Percentiles rank a stretch among this genome's conserved stretches.
Evolutionary conservation across 2,888 invertebrate genomes (phyloP).

Genomic region (Nephrocerus scutellatus): DNA sequence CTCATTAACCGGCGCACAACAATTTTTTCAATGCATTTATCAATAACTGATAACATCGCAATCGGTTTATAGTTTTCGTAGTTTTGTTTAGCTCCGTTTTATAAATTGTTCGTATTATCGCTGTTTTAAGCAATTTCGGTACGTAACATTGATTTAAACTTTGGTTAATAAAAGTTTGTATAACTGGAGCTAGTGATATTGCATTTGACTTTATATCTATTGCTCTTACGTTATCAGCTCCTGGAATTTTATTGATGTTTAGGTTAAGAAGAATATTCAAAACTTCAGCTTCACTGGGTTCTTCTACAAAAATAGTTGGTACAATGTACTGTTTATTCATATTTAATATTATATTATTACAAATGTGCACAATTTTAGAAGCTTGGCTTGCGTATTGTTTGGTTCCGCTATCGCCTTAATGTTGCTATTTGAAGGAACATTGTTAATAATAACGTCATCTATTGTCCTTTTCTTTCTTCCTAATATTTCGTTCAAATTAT

Average conservation of each 20-base stretch:
- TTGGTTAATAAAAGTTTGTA: background rate
- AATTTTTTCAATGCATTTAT: slow-evolving; percentile 4
- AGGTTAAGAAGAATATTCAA: slow-evolving; percentile 1
- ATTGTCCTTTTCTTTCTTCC: slow-evolving; percentile 11
- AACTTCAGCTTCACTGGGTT: background rate
- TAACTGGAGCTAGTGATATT: background rate
- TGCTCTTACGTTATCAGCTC: slow-evolving; percentile 1
- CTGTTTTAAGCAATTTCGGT: background rate
- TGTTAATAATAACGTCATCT: slow-evolving; percentile 7
- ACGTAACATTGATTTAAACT: background rate
- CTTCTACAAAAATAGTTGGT: too few species aligned
- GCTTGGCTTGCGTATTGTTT: slow-evolving; percentile 1
- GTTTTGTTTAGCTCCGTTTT: too few species aligned
- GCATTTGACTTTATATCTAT: too few species aligned
- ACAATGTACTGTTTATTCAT: too few species aligned
- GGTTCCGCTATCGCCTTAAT: slow-evolving; percentile 5
- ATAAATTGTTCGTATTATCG: slow-evolving; percentile 2
- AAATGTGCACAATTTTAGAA: slow-evolving; percentile 3
- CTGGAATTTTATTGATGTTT: slow-evolving; percentile 1
- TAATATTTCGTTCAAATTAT: slow-evolving; percentile 10
- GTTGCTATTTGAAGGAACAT: slow-evolving; percentile 4
- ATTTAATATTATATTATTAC: too few species aligned
- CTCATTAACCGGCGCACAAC: slow-evolving; percentile 1
- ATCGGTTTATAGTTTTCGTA: background rate
- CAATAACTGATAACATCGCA: background rate